A percentile compares a stretch with the other conserved stretches of the same genome.
phyloP scores from a whole-genome alignment of 2,797 vertebrate species.

The Labeo calbasu region DNA sequence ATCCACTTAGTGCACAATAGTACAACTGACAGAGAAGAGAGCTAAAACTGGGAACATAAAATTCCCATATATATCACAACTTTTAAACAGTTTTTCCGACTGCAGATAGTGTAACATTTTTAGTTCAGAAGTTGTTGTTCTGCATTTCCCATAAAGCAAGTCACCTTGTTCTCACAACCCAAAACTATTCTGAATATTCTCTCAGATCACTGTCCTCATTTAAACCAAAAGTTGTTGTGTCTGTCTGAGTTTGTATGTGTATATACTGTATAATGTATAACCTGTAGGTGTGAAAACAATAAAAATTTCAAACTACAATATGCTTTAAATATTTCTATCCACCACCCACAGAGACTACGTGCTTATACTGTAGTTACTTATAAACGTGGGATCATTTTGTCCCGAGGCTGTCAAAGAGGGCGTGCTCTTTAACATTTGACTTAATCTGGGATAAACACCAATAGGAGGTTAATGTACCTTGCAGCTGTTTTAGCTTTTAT shows the following conservation, averaged over 20 bases:
- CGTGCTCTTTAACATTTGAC: conserved; percentile 14
- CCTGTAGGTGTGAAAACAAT: neutral
- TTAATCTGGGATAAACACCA: conserved; percentile 12
- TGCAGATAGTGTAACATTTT: conserved; percentile 36
- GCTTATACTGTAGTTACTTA: neutral
- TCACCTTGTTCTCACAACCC: conserved; percentile 35
- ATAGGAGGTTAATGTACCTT: conserved; percentile 40
- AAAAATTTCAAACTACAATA: neutral
- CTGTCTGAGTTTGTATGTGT: neutral
- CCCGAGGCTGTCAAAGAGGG: conserved; percentile 6
- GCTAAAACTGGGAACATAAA: neutral
- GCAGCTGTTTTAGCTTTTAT: conserved; percentile 19
- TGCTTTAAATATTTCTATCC: conserved; percentile 14
- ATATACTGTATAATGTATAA: neutral
- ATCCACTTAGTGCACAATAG: neutral
- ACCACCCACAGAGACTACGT: conserved; percentile 6
- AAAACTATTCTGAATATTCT: conserved; percentile 18
- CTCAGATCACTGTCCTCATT: conserved; percentile 26
- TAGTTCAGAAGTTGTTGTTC: conserved; percentile 40
- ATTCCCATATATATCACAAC: neutral
- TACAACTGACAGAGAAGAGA: neutral
- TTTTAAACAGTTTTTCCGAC: neutral
- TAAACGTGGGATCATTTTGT: neutral
- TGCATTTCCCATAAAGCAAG: conserved; percentile 9
- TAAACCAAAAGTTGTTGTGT: neutral